A percentile compares a stretch with the other conserved stretches of the same genome.
phyloP scores from a whole-genome alignment of 2,797 vertebrate genomes.

The Chiloscyllium punctatum region DNA sequence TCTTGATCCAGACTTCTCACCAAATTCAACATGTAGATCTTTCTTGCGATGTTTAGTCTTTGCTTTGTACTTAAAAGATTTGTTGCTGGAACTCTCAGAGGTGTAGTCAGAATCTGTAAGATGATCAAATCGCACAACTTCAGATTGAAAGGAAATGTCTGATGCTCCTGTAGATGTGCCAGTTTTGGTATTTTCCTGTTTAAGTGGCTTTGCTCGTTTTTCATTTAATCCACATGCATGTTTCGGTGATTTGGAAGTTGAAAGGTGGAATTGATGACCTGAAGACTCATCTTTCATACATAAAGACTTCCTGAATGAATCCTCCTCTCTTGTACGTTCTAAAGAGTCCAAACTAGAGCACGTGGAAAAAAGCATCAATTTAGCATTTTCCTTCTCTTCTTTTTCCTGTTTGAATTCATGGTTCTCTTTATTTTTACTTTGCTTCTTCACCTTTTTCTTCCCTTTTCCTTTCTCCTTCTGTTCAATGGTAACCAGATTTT shows the following conservation, averaged over 20 bases:
- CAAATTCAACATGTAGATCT: constrained; percentile 72
- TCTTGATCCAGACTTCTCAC: constrained; percentile 74
- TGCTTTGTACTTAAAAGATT: constrained; percentile 91
- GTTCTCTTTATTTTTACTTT: constrained; percentile 98
- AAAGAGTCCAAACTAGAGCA: constrained; percentile 66
- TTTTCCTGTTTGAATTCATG: constrained; percentile 79
- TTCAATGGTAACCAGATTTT: constrained; percentile 62
- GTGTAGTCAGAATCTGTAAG: constrained; percentile 79
- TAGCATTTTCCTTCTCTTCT: constrained; percentile 85
- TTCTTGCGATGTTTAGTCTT: constrained; percentile 93
- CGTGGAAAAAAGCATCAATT: constrained; percentile 68
- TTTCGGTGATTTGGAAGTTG: constrained; percentile 86
- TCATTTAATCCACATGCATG: constrained; percentile 81
- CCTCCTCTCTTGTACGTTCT: constrained; percentile 83
- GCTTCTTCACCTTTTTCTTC: constrained; percentile 91
- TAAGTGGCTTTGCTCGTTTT: constrained; percentile 80
- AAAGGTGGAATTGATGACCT: constrained; percentile 88
- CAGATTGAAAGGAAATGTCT: constrained; percentile 71
- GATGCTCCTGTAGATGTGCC: constrained; percentile 73
- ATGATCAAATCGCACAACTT: constrained; percentile 77
- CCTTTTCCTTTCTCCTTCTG: constrained; percentile 93
- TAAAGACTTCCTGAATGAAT: constrained; percentile 91
- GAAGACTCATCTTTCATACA: constrained; percentile 91
- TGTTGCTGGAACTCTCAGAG: constrained; percentile 85
- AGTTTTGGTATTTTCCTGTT: constrained; percentile 87